Evolutionary conservation across 2,113 vertebrate genomes (phyloP).

Genomic region (Elephas maximus): DNA sequence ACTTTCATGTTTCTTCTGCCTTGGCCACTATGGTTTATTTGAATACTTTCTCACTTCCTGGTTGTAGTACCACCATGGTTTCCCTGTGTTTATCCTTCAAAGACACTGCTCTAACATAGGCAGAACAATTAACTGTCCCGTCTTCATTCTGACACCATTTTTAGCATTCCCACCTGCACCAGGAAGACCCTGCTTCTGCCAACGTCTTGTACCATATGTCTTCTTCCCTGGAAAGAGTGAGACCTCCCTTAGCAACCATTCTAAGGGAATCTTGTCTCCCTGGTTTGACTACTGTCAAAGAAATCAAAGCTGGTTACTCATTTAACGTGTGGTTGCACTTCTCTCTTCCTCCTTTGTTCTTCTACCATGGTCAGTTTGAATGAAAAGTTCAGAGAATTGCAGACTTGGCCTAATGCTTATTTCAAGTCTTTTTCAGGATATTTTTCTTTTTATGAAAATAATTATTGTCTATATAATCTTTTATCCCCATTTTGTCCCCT

Average conservation of each 20-base stretch:
- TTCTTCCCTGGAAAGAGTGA: no score
- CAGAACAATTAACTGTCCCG: neutral
- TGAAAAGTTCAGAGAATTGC: neutral
- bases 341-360: neutral
- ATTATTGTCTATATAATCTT: neutral
- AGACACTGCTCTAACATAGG: neutral
- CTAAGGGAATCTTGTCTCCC: neutral
- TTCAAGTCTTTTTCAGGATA: neutral
- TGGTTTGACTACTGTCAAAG: neutral
- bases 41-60: neutral
- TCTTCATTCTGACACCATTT: neutral
- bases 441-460: neutral
- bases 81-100: neutral
- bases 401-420: neutral
- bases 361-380: neutral
- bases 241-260: neutral
- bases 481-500: neutral
- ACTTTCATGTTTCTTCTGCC: neutral
- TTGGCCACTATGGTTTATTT: neutral
- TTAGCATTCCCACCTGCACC: neutral
- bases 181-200: neutral
- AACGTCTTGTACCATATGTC: neutral
- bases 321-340: neutral
- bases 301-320: neutral
- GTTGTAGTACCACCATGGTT: fast-evolving